These are phyloP conservation scores for Drosophila anomalata DNA, from an alignment of 2,888 invertebrate species.

Conservation along the genomic window DNA sequence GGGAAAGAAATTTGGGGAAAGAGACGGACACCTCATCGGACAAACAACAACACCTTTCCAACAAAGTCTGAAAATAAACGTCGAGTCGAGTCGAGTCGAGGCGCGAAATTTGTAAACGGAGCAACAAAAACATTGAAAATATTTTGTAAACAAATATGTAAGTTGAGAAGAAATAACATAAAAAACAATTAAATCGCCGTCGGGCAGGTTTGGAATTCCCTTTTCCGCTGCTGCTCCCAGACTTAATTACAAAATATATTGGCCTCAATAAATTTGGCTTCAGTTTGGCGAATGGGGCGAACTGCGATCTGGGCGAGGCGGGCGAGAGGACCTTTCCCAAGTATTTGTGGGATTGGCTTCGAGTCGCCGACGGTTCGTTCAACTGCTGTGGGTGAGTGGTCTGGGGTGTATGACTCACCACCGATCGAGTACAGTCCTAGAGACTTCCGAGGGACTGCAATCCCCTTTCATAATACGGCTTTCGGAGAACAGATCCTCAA, in stretches of 20 bases:
- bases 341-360: conserved; percentile 44
- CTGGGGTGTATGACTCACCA: background rate
- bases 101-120: conserved; percentile 38
- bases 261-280: conserved; percentile 58
- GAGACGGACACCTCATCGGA: conserved; percentile 29
- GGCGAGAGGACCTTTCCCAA: conserved; percentile 38
- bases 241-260: conserved; percentile 49
- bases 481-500: background rate
- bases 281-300: conserved; percentile 12
- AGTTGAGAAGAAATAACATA: conserved; percentile 27
- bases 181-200: conserved; percentile 28
- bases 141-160: conserved; percentile 46
- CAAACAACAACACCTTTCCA: conserved; percentile 21
- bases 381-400: conserved; percentile 6
- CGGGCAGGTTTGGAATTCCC: conserved; percentile 34
- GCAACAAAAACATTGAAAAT: conserved; percentile 27
- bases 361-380: conserved; percentile 27
- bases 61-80: conserved; percentile 39
- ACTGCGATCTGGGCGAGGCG: conserved; percentile 39
- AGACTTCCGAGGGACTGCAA: too few relatives aligned
- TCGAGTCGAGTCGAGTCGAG: conserved; percentile 11
- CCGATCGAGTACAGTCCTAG: too few relatives aligned
- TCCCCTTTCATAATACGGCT: too few relatives aligned
- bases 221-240: conserved; percentile 19
- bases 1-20: conserved; percentile 13